These are phyloP conservation scores for Ophiodon elongatus DNA, from an alignment of 2,113 vertebrate species.

Conservation along the genomic window DNA sequence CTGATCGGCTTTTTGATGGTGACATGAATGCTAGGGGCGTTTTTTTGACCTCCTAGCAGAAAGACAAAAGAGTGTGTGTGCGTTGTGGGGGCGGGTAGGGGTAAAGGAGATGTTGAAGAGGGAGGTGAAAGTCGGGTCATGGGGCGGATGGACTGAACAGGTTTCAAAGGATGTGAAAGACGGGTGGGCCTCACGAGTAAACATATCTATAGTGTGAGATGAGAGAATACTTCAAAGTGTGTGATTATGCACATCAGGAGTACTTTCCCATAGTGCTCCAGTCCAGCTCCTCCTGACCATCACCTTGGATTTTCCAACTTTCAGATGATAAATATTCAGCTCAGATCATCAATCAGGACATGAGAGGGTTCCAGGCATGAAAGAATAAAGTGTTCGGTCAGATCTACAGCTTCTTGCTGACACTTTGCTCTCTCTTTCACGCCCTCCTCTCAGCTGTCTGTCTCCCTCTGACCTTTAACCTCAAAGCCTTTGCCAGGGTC, in stretches of 20 bases:
- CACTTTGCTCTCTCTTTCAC: conserved; percentile 18
- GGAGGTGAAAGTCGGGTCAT: conserved; percentile 54
- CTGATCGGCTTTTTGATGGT: conserved; percentile 21
- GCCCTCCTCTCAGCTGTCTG: conserved; percentile 40
- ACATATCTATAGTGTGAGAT: conserved; percentile 54
- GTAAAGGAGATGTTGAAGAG: conserved; percentile 6
- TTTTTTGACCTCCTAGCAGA: conserved; percentile 18
- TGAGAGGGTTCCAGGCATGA: conserved; percentile 3
- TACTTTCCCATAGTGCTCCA: not conserved
- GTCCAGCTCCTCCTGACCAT: not conserved
- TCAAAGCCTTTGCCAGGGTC: conserved; percentile 15
- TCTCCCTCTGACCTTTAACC: conserved; percentile 54
- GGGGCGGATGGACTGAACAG: conserved; percentile 38
- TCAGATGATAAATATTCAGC: conserved; percentile 18
- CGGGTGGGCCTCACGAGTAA: conserved; percentile 58
- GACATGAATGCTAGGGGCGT: conserved; percentile 33
- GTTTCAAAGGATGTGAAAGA: conserved; percentile 63
- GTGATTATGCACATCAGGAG: not conserved
- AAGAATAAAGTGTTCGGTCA: not conserved
- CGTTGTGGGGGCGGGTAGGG: not conserved
- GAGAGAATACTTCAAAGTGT: conserved; percentile 9
- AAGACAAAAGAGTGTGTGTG: not conserved
- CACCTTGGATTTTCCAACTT: conserved; percentile 3
- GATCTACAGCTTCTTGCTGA: conserved; percentile 12
- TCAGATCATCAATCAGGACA: conserved; percentile 18